Percentiles rank a stretch among this genome's conserved stretches.
Conservation (phyloP, 2,113 vertebrate species). For the Nibea albiflora region DNA sequence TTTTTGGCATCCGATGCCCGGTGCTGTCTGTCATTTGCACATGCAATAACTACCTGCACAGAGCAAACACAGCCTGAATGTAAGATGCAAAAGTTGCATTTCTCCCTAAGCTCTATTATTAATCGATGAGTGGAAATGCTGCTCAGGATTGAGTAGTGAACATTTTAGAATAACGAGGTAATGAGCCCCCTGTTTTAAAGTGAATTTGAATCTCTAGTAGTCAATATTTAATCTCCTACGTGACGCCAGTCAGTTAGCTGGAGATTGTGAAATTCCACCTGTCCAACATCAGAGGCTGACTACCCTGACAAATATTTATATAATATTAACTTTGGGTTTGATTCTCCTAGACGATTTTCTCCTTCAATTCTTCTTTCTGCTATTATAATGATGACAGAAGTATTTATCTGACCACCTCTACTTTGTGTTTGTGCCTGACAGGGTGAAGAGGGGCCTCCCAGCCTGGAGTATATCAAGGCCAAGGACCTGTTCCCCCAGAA, state of each 20-base stretch:
- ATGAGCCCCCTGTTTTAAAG: not conserved
- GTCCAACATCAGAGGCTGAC: constrained; percentile 25
- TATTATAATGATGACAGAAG: not conserved
- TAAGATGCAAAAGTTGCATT: not conserved
- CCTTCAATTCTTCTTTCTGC: not conserved
- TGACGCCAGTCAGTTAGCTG: constrained; percentile 41
- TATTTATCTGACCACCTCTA: constrained; percentile 19
- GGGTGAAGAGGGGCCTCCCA: constrained; percentile 99
- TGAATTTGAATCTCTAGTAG: constrained; percentile 44
- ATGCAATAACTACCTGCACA: not conserved
- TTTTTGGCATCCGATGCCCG: constrained; percentile 4
- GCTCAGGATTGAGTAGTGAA: not conserved
- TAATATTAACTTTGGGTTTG: not conserved
- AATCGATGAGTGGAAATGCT: constrained; percentile 1
- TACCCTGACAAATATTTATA: not conserved
- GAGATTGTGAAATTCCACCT: constrained; percentile 45
- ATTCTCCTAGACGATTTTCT: not conserved
- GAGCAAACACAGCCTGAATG: constrained; percentile 6
- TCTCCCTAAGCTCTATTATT: not conserved
- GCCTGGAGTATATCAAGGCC: constrained; percentile 99
- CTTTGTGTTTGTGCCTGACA: constrained; percentile 73
- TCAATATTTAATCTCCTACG: constrained; percentile 78
- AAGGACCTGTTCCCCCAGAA: constrained; percentile 99
- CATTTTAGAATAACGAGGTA: constrained; percentile 20
- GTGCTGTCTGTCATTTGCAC: constrained; percentile 23